Evolutionary conservation across 2,888 invertebrate genomes (phyloP), one percentile per base, ranked within the genome.

Genomic region (Scelioninae gen. 2): DNA sequence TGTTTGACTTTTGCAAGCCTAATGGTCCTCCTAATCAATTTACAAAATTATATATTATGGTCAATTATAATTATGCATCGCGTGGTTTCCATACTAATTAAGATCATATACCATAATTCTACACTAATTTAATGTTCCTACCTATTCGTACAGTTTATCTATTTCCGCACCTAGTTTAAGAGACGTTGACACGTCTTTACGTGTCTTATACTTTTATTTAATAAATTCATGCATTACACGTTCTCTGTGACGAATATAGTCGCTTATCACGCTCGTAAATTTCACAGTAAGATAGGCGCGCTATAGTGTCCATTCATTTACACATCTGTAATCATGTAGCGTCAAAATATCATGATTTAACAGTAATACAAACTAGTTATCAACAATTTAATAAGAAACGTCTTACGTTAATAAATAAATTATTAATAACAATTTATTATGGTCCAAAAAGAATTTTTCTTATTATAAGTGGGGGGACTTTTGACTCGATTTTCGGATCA

Each of bases 1-100:
- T 2, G 2, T 22, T 22, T 22, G 5, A 22, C 5, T 22, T 22
- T 4, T 22, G 5, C 22, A 22, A 22, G 22, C 22, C 2, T 31
- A 10, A 31, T 10, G 31, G 2, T 31, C 9, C 10, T 2, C 31
- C n/a, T n/a, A n/a, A 31, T 31, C 31, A 43, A 22, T 43, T 43
- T 25, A n/a, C 3, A 28, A 28, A 48, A 11, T 11, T 48, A 15
- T 76, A 78, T 80, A 83, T 85, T 83, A 85, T 84, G 83, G 81
- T 84, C 80, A 76, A 31, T 52, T 52, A 35, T 35, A 19, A 35
- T 72, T 73, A 85, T 83, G 84, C 84, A 84, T 85, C 80, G 83
- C 84, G 81, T 83, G 81, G 83, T 78, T 81, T 84, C 81, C 82
- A 84, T 85, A 84, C 84, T 85, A 85, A 85, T 85, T 85, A 85